A percentile compares a stretch with the other conserved stretches of the same genome.
Conservation (phyloP, 1,140 invertebrate species). For the Magallana gigas region DNA sequence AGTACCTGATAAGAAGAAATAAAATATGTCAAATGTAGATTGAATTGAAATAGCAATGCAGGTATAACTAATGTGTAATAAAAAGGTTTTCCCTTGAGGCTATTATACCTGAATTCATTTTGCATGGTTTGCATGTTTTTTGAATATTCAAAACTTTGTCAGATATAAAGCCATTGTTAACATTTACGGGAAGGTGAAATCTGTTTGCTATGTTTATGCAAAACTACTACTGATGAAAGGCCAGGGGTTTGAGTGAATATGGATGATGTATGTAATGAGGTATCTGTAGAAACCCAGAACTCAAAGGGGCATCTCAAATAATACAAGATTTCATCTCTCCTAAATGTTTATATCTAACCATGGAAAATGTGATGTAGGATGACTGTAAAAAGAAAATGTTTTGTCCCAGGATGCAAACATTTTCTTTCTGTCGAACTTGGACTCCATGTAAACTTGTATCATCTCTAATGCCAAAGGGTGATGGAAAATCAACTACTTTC, state of each 20-base stretch:
- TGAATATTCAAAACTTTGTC: not conserved
- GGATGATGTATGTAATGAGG: no score
- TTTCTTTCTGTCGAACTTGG: not conserved
- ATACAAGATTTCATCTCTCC: not conserved
- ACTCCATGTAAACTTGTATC: not conserved
- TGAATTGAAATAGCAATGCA: no score
- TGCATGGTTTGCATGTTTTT: not conserved
- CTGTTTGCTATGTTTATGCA: not conserved
- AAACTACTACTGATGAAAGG: no score
- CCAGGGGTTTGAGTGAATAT: no score
- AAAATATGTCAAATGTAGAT: no score
- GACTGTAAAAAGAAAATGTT: not conserved
- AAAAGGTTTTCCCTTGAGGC: no score
- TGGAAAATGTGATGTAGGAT: not conserved
- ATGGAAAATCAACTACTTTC: not conserved
- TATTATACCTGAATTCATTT: not conserved
- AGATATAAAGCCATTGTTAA: not conserved
- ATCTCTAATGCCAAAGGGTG: conserved; percentile 35
- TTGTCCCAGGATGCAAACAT: not conserved
- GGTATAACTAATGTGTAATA: no score
- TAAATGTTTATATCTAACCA: not conserved
- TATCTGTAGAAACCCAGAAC: no score
- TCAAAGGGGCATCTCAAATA: not conserved
- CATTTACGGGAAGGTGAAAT: conserved; percentile 2
- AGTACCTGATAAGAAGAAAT: no score